Percentiles rank a stretch among this genome's conserved stretches.
Evolutionary conservation across 2,797 vertebrate species (phyloP).

Genomic region (Naso thynnoides): DNA sequence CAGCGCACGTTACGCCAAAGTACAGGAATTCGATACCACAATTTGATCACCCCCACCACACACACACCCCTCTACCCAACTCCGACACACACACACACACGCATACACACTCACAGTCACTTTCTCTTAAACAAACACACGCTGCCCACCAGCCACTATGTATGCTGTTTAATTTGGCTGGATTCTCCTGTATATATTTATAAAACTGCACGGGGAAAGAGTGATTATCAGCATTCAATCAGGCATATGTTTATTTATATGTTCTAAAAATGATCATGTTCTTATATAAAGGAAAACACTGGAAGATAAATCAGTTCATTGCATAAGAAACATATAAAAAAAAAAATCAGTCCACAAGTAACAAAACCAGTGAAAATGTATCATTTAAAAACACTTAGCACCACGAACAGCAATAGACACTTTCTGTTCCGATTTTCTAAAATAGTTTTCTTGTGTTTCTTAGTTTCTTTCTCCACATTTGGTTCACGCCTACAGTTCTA

Average conservation of each 20-base stretch:
- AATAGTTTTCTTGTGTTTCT: constrained; percentile 13
- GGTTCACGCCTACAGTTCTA: constrained; percentile 25
- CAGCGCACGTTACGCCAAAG: constrained; percentile 68
- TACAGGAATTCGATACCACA: constrained; percentile 70
- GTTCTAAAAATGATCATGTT: background rate
- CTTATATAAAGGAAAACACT: background rate
- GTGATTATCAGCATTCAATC: background rate
- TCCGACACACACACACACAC: constrained; percentile 23
- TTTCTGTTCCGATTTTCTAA: background rate
- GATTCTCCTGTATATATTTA: constrained; percentile 24
- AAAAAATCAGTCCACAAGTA: background rate
- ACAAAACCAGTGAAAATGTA: background rate
- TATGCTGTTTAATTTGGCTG: constrained; percentile 19
- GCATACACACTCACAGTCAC: constrained; percentile 20
- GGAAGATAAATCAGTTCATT: background rate
- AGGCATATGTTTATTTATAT: background rate
- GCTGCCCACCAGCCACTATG: constrained; percentile 12
- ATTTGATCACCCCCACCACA: constrained; percentile 24
- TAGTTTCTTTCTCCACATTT: background rate
- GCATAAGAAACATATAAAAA: background rate
- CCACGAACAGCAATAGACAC: background rate
- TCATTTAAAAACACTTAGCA: background rate
- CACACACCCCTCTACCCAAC: constrained; percentile 20
- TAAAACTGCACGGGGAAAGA: background rate
- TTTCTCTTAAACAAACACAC: constrained; percentile 33